phyloP scores from a whole-genome alignment of 1,140 invertebrate species.

The Rhizoglyphus robini region DNA sequence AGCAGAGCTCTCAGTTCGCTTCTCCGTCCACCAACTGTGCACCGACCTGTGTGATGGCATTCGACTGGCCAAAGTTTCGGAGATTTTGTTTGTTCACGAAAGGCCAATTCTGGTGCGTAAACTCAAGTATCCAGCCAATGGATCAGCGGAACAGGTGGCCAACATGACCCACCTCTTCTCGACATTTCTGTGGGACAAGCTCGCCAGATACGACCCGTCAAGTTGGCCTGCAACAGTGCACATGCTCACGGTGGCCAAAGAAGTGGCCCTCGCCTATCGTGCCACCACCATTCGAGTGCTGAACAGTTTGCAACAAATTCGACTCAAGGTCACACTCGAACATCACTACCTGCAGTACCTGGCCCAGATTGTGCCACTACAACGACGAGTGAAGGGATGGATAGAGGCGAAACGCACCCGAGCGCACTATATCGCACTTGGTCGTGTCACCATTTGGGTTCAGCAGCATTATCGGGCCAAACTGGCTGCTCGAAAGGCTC shows the following conservation, averaged over 20 bases:
- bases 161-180: not conserved
- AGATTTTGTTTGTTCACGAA: not conserved
- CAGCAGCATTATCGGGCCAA: not conserved
- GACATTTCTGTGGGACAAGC: not conserved
- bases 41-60: not conserved
- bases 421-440: not conserved
- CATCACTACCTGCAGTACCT: not conserved
- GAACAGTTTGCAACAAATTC: not conserved
- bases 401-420: not conserved
- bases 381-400: not conserved
- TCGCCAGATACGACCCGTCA: not conserved
- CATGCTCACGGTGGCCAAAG: not conserved
- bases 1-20: not conserved
- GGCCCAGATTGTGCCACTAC: not conserved
- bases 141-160: not conserved
- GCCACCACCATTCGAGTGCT: not conserved
- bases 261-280: not conserved
- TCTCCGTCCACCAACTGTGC: not conserved
- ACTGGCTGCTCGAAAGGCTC: not conserved
- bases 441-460: not conserved
- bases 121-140: slow-evolving; percentile 1
- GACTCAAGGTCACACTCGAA: not conserved
- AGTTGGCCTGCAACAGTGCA: not conserved
- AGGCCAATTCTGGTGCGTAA: not conserved
- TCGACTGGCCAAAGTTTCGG: not conserved